Conservation (phyloP, 2,113 vertebrate species). For the Alouatta palliata region DNA sequence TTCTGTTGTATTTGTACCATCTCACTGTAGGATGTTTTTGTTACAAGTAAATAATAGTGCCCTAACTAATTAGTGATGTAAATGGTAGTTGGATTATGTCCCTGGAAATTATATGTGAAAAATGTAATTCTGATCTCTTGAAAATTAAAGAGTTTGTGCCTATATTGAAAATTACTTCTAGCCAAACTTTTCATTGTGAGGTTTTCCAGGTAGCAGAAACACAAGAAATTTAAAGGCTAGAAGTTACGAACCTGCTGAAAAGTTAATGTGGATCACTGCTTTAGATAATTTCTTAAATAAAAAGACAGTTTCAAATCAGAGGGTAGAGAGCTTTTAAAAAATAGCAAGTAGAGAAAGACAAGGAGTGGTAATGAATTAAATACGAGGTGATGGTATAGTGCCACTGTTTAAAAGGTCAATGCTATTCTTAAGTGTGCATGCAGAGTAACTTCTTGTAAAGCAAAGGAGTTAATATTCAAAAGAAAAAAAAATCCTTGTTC, state of each 20-base stretch:
- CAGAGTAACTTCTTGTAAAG: background rate
- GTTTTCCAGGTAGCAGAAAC: background rate
- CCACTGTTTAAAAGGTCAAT: background rate
- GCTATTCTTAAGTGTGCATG: background rate
- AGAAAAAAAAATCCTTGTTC: background rate
- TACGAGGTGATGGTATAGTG: background rate
- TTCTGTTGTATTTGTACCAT: background rate
- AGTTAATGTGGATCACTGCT: slow-evolving; percentile 22
- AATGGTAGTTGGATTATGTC: background rate
- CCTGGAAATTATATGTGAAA: background rate
- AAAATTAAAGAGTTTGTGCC: background rate
- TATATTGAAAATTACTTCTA: background rate
- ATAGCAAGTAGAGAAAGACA: background rate
- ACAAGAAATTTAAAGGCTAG: background rate
- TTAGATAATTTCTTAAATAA: background rate
- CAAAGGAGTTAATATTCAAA: background rate
- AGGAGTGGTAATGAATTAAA: background rate
- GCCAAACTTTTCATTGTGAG: background rate
- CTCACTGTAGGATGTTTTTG: background rate
- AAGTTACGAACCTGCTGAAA: background rate
- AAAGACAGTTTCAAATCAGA: background rate
- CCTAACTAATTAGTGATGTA: background rate
- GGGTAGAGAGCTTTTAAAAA: background rate
- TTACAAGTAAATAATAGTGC: background rate
- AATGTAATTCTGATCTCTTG: background rate